Conservation (phyloP, 2,797 vertebrate species). For the Mormyrops boulengeri region DNA sequence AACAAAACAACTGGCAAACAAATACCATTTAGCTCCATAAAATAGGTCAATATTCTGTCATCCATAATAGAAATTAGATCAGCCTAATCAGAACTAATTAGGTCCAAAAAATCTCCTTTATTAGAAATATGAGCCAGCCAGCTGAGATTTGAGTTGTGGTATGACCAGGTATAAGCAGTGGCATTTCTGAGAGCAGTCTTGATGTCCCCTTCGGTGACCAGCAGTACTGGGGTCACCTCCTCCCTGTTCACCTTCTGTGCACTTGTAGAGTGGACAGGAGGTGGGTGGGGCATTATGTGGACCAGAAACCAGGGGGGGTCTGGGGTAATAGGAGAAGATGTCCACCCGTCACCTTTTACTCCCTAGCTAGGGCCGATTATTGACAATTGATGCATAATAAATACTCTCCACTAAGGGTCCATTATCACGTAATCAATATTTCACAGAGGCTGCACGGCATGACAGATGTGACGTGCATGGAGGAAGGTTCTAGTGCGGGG, state of each 20-base stretch:
- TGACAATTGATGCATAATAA: slow-evolving; percentile 80
- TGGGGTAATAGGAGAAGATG: slow-evolving; percentile 65
- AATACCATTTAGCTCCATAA: neutral
- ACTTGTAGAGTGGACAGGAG: slow-evolving; percentile 42
- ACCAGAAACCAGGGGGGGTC: slow-evolving; percentile 10
- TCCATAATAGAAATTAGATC: neutral
- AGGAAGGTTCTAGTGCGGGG: slow-evolving; percentile 27
- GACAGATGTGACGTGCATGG: slow-evolving; percentile 57
- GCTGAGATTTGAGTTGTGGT: neutral
- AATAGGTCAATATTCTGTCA: neutral
- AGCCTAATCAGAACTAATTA: neutral
- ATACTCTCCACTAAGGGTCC: slow-evolving; percentile 80
- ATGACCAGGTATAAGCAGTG: neutral
- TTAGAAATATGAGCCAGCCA: neutral
- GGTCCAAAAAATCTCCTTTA: neutral
- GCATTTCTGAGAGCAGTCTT: neutral
- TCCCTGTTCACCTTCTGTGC: slow-evolving; percentile 47
- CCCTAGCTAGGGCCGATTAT: slow-evolving; percentile 70
- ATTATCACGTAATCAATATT: slow-evolving; percentile 78
- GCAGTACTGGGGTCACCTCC: slow-evolving; percentile 41
- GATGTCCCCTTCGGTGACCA: neutral
- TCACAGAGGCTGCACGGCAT: slow-evolving; percentile 46
- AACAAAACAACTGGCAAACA: neutral
- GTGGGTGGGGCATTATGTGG: slow-evolving; percentile 21
- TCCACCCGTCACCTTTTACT: slow-evolving; percentile 73